These are phyloP conservation scores for Theodoxus fluviatilis DNA, from an alignment of 2,888 invertebrate species.

Conservation along the genomic window DNA sequence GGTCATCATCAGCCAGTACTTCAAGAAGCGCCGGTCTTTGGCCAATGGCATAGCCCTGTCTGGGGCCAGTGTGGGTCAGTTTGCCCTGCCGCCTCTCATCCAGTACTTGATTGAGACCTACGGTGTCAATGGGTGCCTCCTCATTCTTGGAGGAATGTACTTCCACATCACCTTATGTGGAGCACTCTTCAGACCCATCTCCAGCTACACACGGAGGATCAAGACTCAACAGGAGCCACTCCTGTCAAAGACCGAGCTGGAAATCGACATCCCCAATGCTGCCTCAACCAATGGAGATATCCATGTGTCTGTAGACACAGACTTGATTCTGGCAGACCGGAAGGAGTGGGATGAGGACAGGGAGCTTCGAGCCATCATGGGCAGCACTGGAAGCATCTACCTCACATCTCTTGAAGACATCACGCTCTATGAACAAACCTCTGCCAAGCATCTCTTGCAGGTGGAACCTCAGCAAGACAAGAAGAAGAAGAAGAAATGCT, in stretches of 20 bases:
- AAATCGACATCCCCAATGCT: too few species aligned
- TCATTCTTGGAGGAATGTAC: slow-evolving; percentile 40
- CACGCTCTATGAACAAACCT: too few species aligned
- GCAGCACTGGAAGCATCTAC: slow-evolving; percentile 42
- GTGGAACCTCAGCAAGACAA: slow-evolving; percentile 11
- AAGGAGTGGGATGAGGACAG: slow-evolving; percentile 20
- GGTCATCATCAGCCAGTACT: slow-evolving; percentile 53
- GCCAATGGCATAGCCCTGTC: slow-evolving; percentile 52
- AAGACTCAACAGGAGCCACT: too few species aligned
- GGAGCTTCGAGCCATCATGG: slow-evolving; percentile 22
- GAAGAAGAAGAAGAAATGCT: background rate
- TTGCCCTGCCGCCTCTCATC: slow-evolving; percentile 51
- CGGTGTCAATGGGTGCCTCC: slow-evolving; percentile 36
- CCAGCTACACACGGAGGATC: slow-evolving; percentile 37
- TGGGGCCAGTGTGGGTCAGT: slow-evolving; percentile 57
- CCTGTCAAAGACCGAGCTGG: too few species aligned
- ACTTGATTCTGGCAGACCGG: background rate
- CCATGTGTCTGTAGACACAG: too few species aligned
- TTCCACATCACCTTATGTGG: slow-evolving; percentile 42
- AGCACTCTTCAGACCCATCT: slow-evolving; percentile 43
- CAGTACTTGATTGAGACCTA: slow-evolving; percentile 48
- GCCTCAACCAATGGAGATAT: too few species aligned
- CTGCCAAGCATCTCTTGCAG: too few species aligned
- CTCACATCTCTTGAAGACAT: slow-evolving; percentile 41
- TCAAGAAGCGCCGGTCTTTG: slow-evolving; percentile 44